These are phyloP conservation scores for Drosophila pectinifera DNA, from an alignment of 1,140 invertebrate species.

Conservation along the genomic window DNA sequence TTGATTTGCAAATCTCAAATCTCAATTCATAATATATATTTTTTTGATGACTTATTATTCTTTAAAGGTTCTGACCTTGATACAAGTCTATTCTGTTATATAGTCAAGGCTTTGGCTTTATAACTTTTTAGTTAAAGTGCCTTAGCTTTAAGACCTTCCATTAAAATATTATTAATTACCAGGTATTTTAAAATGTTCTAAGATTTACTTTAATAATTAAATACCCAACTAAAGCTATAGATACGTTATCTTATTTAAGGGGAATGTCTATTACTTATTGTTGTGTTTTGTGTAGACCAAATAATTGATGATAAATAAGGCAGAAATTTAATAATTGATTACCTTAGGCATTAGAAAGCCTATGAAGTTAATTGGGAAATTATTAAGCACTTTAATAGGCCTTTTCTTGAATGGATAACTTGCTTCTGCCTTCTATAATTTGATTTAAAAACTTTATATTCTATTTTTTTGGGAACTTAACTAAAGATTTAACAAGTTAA, in stretches of 20 bases:
- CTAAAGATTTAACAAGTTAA: too few species aligned
- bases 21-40: background rate
- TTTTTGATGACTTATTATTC: background rate
- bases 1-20: background rate
- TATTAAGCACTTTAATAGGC: background rate
- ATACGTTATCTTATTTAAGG: background rate
- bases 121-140: background rate
- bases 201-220: too few species aligned
- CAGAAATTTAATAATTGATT: background rate
- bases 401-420: background rate
- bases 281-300: background rate
- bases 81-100: too few species aligned
- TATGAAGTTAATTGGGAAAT: background rate
- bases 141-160: background rate
- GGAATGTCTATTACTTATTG: background rate
- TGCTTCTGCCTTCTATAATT: too few species aligned
- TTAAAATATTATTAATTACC: background rate
- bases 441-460: too few species aligned
- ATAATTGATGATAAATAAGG: constrained; percentile 6
- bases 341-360: background rate
- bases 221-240: background rate
- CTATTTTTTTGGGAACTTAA: too few species aligned
- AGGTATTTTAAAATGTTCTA: too few species aligned
- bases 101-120: too few species aligned
- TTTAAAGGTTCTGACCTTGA: too few species aligned